Conservation (phyloP, 2,888 invertebrate genomes). For the Chymomyza procnemis region DNA sequence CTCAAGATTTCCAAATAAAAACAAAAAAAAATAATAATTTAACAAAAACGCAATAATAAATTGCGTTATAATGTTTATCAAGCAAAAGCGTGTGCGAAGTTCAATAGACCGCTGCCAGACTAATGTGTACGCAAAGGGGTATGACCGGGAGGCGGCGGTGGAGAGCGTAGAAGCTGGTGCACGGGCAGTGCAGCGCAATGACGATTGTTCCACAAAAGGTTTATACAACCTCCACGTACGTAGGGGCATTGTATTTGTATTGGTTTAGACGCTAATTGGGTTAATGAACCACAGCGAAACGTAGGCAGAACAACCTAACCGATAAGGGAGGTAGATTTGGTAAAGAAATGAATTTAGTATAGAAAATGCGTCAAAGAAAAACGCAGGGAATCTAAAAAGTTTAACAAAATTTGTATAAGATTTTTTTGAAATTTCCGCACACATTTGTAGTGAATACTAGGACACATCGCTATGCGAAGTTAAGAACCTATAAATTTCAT, state of each 20-base stretch:
- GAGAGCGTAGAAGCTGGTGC: no score
- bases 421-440: no score
- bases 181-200: slow-evolving; percentile 27
- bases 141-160: neutral
- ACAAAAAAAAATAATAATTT: no score
- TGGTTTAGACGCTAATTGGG: slow-evolving; percentile 26
- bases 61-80: slow-evolving; percentile 59
- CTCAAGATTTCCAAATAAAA: neutral
- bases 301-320: neutral
- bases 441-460: no score
- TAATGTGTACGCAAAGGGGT: neutral
- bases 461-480: no score
- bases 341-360: no score
- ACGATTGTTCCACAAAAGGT: neutral
- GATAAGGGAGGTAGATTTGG: neutral
- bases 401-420: no score
- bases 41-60: slow-evolving; percentile 40
- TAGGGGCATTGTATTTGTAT: neutral
- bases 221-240: neutral
- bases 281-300: slow-evolving; percentile 49
- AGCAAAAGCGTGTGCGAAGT: slow-evolving; percentile 31
- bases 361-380: no score
- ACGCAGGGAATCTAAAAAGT: no score
- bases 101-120: slow-evolving; percentile 48
- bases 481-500: no score